These are phyloP conservation scores for Scylla paramamosain DNA, from an alignment of 1,140 invertebrate genomes.

Conservation along the genomic window DNA sequence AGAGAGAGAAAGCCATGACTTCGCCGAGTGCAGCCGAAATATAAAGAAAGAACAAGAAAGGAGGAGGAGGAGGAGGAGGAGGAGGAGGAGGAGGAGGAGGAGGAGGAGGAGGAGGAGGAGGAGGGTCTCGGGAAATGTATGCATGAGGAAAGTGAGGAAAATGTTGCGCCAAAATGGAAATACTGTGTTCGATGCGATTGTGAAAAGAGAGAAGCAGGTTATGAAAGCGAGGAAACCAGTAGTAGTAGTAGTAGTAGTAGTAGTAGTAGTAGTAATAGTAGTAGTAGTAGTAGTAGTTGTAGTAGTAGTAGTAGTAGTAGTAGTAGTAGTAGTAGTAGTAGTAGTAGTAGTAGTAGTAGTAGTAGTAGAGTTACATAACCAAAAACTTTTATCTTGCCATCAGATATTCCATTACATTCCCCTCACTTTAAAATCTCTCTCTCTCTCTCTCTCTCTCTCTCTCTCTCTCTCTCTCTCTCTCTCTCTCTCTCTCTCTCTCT, in stretches of 20 bases:
- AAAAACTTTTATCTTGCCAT: too few species aligned
- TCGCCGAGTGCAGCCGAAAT: neutral
- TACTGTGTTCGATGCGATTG: neutral
- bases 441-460: too few species aligned
- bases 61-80: conserved; percentile 19
- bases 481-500: too few species aligned
- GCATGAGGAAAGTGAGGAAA: neutral
- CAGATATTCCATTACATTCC: too few species aligned
- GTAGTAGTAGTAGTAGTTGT: conserved; percentile 2
- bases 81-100: conserved; percentile 40
- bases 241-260: conserved; percentile 23
- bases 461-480: too few species aligned
- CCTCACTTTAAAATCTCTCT: too few species aligned
- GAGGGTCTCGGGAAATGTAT: neutral
- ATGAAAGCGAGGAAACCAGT: neutral
- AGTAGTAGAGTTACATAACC: neutral
- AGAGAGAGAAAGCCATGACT: neutral
- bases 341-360: neutral
- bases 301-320: conserved; percentile 15
- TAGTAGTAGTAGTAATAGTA: conserved; percentile 24
- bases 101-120: conserved; percentile 17
- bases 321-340: conserved; percentile 6
- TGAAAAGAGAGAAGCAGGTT: neutral
- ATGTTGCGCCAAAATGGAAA: neutral
- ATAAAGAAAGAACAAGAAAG: neutral